A percentile compares a stretch with the other conserved stretches of the same genome.
phyloP scores from a whole-genome alignment of 2,797 vertebrate genomes.

The Cynodonichthys magdalenae region DNA sequence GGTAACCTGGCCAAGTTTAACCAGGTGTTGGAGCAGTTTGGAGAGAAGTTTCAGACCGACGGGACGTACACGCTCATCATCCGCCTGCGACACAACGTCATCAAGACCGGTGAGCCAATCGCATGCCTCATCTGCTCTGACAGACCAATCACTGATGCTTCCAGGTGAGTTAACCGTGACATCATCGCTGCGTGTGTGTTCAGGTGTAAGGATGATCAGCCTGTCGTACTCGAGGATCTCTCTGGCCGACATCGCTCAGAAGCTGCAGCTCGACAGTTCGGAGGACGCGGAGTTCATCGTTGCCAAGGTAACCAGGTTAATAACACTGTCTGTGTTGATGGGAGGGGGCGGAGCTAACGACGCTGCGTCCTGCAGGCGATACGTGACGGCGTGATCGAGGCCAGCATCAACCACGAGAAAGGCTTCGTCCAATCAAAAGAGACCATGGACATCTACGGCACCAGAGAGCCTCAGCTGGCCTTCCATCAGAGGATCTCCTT shows the following conservation, averaged over 20 bases:
- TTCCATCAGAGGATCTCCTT: constrained; percentile 98
- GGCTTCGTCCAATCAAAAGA: constrained; percentile 98
- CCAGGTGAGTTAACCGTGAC: constrained; percentile 48
- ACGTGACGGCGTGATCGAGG: constrained; percentile 95
- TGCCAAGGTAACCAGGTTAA: constrained; percentile 85
- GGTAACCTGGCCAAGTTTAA: constrained; percentile 97
- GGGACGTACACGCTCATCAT: constrained; percentile 99
- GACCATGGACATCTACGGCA: constrained; percentile 96
- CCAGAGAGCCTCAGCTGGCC: constrained; percentile 94
- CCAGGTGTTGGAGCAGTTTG: constrained; percentile 94
- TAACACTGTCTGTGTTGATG: too few species aligned
- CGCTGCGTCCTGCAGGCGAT: constrained; percentile 83
- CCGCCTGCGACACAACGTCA: constrained; percentile 95
- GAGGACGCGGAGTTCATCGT: constrained; percentile 98
- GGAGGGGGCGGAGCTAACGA: not conserved
- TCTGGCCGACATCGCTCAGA: constrained; percentile 93
- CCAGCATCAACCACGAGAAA: constrained; percentile 98
- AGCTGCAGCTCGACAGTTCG: constrained; percentile 95
- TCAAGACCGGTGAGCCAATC: constrained; percentile 90
- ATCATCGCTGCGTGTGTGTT: not conserved
- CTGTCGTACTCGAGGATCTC: constrained; percentile 97
- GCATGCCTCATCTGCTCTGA: not conserved
- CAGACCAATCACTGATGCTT: not conserved
- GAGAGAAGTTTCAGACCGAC: constrained; percentile 95
- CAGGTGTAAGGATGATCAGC: constrained; percentile 98